phyloP scores from a whole-genome alignment of 92 coral and sea anemone species.

The Phymanthus crucifer region DNA sequence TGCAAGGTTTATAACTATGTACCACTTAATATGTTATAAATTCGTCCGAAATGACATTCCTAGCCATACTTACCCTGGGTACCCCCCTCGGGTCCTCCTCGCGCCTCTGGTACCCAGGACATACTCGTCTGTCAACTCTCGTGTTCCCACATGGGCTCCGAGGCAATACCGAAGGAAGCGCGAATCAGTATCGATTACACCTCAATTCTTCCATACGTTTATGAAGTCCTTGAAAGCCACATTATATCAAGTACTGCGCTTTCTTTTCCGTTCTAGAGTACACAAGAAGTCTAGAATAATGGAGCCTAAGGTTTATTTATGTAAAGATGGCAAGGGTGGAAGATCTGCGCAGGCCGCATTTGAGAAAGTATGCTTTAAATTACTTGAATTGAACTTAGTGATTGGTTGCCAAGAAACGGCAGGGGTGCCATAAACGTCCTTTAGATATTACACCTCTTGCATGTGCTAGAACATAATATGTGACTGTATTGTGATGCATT shows the following conservation, averaged over 20 bases:
- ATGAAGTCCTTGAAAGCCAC: not conserved
- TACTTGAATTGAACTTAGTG: not conserved
- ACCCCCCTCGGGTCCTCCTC: too few species aligned
- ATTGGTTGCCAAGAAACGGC: slow-evolving; percentile 4
- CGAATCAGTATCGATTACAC: not conserved
- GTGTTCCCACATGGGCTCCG: too few species aligned
- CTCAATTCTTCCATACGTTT: not conserved
- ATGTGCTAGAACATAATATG: too few species aligned
- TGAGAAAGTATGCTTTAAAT: slow-evolving; percentile 62
- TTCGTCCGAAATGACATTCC: not conserved
- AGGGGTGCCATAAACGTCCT: not conserved
- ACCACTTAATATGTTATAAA: slow-evolving; percentile 5
- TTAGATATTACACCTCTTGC: too few species aligned
- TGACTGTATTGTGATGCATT: not conserved
- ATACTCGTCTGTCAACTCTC: too few species aligned
- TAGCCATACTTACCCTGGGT: too few species aligned
- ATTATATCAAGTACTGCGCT: not conserved
- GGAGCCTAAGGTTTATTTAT: slow-evolving; percentile 54
- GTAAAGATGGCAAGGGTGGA: slow-evolving; percentile 26
- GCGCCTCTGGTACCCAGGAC: too few species aligned
- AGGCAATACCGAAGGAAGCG: not conserved
- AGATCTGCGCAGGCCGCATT: slow-evolving; percentile 63
- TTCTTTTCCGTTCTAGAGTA: not conserved
- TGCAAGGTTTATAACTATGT: not conserved
- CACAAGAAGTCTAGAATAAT: slow-evolving; percentile 26